Conservation (phyloP, 2,888 invertebrate species). For the Melinaea menophilus region DNA sequence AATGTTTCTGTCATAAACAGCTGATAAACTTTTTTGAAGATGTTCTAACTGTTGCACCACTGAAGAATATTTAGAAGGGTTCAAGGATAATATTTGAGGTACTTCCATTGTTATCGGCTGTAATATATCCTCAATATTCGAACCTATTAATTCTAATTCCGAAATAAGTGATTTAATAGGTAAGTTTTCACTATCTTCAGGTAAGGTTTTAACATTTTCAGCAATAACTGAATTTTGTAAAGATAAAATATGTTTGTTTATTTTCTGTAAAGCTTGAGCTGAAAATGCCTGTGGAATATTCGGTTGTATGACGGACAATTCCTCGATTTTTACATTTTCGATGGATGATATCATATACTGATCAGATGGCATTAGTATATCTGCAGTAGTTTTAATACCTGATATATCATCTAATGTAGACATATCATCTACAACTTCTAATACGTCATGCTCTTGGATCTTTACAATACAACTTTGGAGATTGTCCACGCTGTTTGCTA, state of each 20-base stretch:
- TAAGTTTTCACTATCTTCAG: conserved; percentile 58
- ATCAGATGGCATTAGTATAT: conserved; percentile 59
- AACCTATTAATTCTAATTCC: conserved; percentile 51
- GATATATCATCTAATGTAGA: conserved; percentile 79
- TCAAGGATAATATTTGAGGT: conserved; percentile 44
- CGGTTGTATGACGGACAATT: conserved; percentile 35
- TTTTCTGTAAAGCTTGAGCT: conserved; percentile 54
- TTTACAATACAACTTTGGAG: conserved; percentile 67
- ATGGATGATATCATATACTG: conserved; percentile 51
- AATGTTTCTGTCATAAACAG: conserved; percentile 60
- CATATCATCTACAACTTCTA: conserved; percentile 74
- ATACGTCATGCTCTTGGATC: conserved; percentile 64
- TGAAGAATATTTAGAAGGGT: conserved; percentile 48
- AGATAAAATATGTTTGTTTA: conserved; percentile 56
- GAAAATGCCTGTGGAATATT: conserved; percentile 35
- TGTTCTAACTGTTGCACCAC: conserved; percentile 65
- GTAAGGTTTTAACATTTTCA: conserved; percentile 57
- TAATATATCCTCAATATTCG: conserved; percentile 56
- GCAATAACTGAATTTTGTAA: conserved; percentile 58
- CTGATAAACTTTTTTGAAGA: conserved; percentile 56
- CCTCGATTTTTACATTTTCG: conserved; percentile 46
- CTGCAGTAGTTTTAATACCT: conserved; percentile 75
- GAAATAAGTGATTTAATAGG: conserved; percentile 54
- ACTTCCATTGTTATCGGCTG: conserved; percentile 60
- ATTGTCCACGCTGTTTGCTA: conserved; percentile 61